A percentile compares a stretch with the other conserved stretches of the same genome.
These are phyloP conservation scores for Ctenodactylus gundi DNA, from an alignment of 2,113 vertebrate species.

Conservation along the genomic window DNA sequence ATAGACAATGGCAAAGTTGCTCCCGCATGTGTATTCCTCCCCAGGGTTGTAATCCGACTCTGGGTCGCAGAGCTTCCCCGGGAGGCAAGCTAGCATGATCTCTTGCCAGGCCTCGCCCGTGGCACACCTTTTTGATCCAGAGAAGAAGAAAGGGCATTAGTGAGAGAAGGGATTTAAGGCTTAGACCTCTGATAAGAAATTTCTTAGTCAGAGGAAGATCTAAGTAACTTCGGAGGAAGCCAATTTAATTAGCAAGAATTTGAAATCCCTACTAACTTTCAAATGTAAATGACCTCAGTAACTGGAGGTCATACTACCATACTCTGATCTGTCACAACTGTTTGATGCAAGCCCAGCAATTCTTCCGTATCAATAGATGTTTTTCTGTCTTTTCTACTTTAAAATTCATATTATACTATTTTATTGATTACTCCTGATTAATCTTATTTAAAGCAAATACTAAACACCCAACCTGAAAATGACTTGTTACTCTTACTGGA, in stretches of 20 bases:
- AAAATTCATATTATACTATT: not conserved
- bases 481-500: not conserved
- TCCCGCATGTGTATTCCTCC: slow-evolving; percentile 96
- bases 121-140: slow-evolving; percentile 88
- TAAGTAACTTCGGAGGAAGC: not conserved
- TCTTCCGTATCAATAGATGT: not conserved
- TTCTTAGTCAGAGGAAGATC: not conserved
- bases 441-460: slow-evolving; percentile 26
- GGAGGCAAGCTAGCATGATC: slow-evolving; percentile 97
- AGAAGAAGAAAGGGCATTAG: not conserved
- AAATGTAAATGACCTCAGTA: not conserved
- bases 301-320: not conserved
- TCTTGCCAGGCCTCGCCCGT: slow-evolving; percentile 99
- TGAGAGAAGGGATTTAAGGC: not conserved
- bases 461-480: not conserved
- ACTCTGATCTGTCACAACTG: not conserved
- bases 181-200: not conserved
- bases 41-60: slow-evolving; percentile 94
- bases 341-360: not conserved
- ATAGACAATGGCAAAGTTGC: slow-evolving; percentile 97
- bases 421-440: not conserved
- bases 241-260: not conserved
- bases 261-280: slow-evolving; percentile 37
- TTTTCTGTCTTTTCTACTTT: slow-evolving; percentile 13
- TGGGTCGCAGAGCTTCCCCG: slow-evolving; percentile 95